Evolutionary conservation across 2,113 vertebrate genomes (phyloP), one percentile per base, ranked within the genome.

Genomic region (Gadus macrocephalus): DNA sequence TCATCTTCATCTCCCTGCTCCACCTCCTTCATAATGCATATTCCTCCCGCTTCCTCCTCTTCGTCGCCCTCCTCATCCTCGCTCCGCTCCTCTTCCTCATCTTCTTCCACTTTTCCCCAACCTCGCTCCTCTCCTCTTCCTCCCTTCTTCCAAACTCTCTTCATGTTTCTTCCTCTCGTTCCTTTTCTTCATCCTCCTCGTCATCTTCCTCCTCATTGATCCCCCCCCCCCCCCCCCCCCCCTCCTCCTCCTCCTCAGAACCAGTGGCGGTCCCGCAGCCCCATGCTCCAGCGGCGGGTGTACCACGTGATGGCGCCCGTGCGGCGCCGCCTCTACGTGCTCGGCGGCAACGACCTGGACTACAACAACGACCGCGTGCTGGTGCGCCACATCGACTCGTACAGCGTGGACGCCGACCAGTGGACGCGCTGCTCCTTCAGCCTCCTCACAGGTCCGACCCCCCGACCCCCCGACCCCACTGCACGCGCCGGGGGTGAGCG

Each of bases 241-340:
- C 11, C 42, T 20, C 22, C 12, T 62, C 22, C 7, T 65, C 15
- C 55, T 53, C 72, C 68, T 1, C 85, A 98, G 96, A 95, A 99
- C 70, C 94, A 96, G 87, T 99, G 97, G 96, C 64, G 95, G 49
- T 91, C 93, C 62, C 96, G 94, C 1, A 95, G 95, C 84, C 95
- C 96, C 1, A 98, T 98, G 96, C 79, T 95, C 63, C 97, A 99
- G 92, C 93, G 97, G 84, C 90, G 97, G 22, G 97, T 98, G 60
- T 99, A 99, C 79, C 96, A 98, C 71, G 96, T 96, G 71, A 99
- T 99, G 96, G 96, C 95, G 3, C 94, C 95, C 0, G 95, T 97
- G 68, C 93, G 93, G 62, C 92, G 95, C 81, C 94, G 95, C 78
- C 94, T 99, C 2, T 99, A 98, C 0, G 96, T 98, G 76, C 83